Base-by-base conservation (phyloP, 2,888 invertebrate genomes). In the Ochropleura leucogaster region DNA sequence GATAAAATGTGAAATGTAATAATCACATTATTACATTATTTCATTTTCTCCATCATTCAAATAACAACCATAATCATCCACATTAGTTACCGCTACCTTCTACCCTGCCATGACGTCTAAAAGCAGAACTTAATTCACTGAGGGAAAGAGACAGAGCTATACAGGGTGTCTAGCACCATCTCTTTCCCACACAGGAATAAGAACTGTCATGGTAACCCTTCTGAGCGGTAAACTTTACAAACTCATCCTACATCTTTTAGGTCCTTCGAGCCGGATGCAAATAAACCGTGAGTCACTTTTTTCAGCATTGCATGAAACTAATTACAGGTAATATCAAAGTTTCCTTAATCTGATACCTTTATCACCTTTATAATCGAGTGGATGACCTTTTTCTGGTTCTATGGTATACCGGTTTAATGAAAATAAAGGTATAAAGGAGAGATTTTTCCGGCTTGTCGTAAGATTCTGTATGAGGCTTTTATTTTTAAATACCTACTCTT, bases 231-330 rank as follows among this genome's bases (percentile, higher is more conserved):
- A 30, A 30, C 30, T 30, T 30, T 49, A 46, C 16, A 30, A 51
- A 16, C 18, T 20, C 9, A 20, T 62, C 8, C 18, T 46, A 20
- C 10, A 51, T 4, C 30, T 40, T 72, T 55, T 65, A 80, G 55
- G 60, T 80, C 49, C 42, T 75, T 66, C 7, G 18, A 74, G 46
- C n/a, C 42, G 40, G n/a, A 14, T 42, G 5, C 40, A 30, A 63
- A 42, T 60, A 62, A 49, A 59, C 49, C 18, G 1, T 10, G 42
- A 59, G 3, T 64, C 51, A 64, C 7, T 60, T 78, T 64, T 18
- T 60, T 0, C 40, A 16, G 14, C 42, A 10, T 2, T 51, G 10
- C 7, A 0, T 53, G 14, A 44, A 44, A 40, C 0, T 46, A 42
- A 30, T 3, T 40, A 12, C 4, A n/a, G 40, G 20, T 0, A 20